Percentiles rank a stretch among this genome's conserved stretches.
These are phyloP conservation scores for Stenurella melanura DNA, from an alignment of 2,888 invertebrate species.

Conservation along the genomic window DNA sequence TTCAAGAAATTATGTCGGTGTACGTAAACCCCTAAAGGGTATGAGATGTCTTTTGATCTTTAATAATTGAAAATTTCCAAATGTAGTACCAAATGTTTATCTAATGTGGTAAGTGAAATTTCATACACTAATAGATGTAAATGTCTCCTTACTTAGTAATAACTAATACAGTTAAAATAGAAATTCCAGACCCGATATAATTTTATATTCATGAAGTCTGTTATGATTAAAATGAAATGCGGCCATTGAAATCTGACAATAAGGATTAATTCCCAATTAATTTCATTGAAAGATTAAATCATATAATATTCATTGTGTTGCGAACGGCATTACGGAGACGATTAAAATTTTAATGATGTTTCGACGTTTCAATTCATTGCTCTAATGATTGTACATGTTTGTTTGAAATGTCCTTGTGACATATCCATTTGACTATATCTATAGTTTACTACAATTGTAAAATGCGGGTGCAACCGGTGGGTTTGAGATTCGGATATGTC, in stretches of 20 bases:
- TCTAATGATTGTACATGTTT: slow-evolving; percentile 18
- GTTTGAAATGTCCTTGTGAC: slow-evolving; percentile 31
- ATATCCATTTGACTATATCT: slow-evolving; percentile 33
- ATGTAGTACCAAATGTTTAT: too few relatives aligned
- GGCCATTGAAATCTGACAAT: slow-evolving; percentile 2
- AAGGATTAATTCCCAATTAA: slow-evolving; percentile 27
- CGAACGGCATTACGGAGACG: slow-evolving; percentile 28
- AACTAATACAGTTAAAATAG: too few relatives aligned
- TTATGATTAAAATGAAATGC: slow-evolving; percentile 11
- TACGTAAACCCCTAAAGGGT: too few relatives aligned
- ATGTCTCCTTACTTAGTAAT: too few relatives aligned
- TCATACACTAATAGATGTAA: neutral
- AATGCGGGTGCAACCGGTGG: slow-evolving; percentile 1
- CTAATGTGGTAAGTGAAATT: too few relatives aligned
- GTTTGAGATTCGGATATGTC: slow-evolving; percentile 20
- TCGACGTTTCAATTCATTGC: slow-evolving; percentile 29
- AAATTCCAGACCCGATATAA: neutral
- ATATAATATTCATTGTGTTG: slow-evolving; percentile 25
- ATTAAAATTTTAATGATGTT: slow-evolving; percentile 35
- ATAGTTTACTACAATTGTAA: slow-evolving; percentile 26
- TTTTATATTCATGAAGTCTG: neutral
- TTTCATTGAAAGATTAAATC: slow-evolving; percentile 23
- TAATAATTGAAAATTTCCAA: too few relatives aligned
- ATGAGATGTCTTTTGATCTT: too few relatives aligned
- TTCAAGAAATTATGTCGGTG: too few relatives aligned